A percentile compares a stretch with the other conserved stretches of the same genome.
These are phyloP conservation scores for Drosophila antonietae DNA, from an alignment of 2,888 invertebrate genomes.

Conservation along the genomic window DNA sequence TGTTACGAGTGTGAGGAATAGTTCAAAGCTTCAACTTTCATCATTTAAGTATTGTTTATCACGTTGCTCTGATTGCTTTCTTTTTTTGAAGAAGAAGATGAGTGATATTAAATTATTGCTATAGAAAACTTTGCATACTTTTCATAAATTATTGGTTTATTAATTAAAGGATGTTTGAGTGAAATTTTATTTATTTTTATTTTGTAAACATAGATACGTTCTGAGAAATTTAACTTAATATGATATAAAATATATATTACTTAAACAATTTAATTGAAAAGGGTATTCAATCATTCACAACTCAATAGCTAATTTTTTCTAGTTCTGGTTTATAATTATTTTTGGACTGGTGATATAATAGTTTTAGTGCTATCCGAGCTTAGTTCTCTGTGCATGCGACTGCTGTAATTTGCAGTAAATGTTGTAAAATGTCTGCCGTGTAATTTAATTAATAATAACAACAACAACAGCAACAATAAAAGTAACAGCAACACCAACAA, in stretches of 20 bases:
- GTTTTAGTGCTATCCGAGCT: constrained; percentile 37
- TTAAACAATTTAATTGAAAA: no score
- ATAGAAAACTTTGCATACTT: neutral
- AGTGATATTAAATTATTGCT: neutral
- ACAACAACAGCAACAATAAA: constrained; percentile 37
- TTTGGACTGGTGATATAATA: constrained; percentile 70
- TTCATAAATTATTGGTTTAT: neutral
- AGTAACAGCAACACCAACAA: constrained; percentile 44
- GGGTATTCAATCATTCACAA: neutral
- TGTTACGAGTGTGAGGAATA: neutral
- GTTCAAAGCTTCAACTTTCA: no score
- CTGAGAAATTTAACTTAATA: no score
- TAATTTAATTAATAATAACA: constrained; percentile 78
- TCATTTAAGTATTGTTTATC: no score
- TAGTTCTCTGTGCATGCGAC: constrained; percentile 44
- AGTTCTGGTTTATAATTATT: constrained; percentile 49
- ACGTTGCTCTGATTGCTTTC: no score
- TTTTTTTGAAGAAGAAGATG: no score
- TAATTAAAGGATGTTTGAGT: no score
- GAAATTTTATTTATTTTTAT: no score
- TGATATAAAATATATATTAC: no score
- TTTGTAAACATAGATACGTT: no score
- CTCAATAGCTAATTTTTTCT: no score
- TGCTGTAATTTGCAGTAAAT: constrained; percentile 78
- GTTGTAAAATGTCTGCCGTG: constrained; percentile 78